These are phyloP conservation scores for Eulithis testata DNA, from an alignment of 2,888 invertebrate species.

Conservation along the genomic window DNA sequence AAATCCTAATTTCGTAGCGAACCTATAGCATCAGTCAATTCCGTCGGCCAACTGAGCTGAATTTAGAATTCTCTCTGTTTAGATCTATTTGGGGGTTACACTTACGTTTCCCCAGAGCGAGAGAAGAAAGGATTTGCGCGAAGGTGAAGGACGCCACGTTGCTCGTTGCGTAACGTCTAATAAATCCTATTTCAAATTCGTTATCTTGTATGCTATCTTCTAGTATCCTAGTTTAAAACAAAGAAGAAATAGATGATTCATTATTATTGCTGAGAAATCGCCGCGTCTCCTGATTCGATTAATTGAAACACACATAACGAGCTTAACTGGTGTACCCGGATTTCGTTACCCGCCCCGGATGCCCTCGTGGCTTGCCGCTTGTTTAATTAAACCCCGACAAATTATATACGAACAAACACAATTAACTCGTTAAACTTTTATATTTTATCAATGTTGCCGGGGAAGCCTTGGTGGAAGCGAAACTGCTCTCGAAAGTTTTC, in stretches of 20 bases:
- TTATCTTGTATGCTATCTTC: constrained; percentile 28
- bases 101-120: constrained; percentile 36
- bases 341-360: constrained; percentile 49
- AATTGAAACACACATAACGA: constrained; percentile 60
- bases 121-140: constrained; percentile 41
- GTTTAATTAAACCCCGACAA: constrained; percentile 58
- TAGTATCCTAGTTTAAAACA: constrained; percentile 31
- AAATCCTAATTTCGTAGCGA: constrained; percentile 26
- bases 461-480: constrained; percentile 22
- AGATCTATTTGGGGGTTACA: constrained; percentile 33
- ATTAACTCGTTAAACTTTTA: constrained; percentile 54
- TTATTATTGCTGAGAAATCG: constrained; percentile 44
- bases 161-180: constrained; percentile 54
- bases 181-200: constrained; percentile 42
- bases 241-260: constrained; percentile 7
- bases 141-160: constrained; percentile 57
- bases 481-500: constrained; percentile 31
- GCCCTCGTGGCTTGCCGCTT: constrained; percentile 44
- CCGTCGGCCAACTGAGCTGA: constrained; percentile 41
- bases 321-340: constrained; percentile 54
- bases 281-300: constrained; percentile 51
- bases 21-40: constrained; percentile 40
- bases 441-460: constrained; percentile 44
- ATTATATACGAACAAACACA: constrained; percentile 53
- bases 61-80: constrained; percentile 45